Conservation (phyloP, 2,113 vertebrate species). For the Brachirus orientalis region DNA sequence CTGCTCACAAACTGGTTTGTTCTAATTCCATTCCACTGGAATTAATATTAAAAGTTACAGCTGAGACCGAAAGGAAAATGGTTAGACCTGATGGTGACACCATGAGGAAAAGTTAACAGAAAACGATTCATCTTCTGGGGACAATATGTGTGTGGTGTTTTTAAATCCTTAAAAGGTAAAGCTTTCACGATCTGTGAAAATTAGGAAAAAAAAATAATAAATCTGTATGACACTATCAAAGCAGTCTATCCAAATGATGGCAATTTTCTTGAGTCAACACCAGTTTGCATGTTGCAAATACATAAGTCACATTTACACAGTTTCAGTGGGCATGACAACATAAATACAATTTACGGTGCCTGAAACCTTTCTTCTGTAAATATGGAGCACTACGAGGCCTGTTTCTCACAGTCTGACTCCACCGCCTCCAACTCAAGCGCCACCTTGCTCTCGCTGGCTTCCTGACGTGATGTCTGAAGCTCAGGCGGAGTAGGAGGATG, state of each 20-base stretch:
- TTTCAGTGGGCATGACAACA: not conserved
- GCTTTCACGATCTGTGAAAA: no score
- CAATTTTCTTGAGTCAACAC: not conserved
- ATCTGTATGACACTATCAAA: no score
- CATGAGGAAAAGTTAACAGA: not conserved
- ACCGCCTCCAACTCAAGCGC: constrained; percentile 62
- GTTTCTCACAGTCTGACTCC: constrained; percentile 42
- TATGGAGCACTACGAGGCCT: not conserved
- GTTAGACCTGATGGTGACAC: not conserved
- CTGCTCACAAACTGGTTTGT: no score
- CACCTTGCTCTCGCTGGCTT: constrained; percentile 4
- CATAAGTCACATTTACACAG: not conserved
- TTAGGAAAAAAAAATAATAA: no score
- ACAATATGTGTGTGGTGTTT: no score
- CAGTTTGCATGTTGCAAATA: not conserved
- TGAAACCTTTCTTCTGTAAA: not conserved
- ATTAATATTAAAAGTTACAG: not conserved
- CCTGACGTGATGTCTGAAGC: constrained; percentile 26
- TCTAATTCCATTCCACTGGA: not conserved
- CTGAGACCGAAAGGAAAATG: not conserved
- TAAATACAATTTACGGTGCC: not conserved
- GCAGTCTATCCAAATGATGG: no score
- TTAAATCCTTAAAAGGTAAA: no score
- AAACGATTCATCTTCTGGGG: not conserved
- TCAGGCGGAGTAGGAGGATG: constrained; percentile 57